Percentiles rank a stretch among this genome's conserved stretches.
These are phyloP conservation scores for Drosophila neotestacea DNA, from an alignment of 2,888 invertebrate genomes.

Conservation along the genomic window DNA sequence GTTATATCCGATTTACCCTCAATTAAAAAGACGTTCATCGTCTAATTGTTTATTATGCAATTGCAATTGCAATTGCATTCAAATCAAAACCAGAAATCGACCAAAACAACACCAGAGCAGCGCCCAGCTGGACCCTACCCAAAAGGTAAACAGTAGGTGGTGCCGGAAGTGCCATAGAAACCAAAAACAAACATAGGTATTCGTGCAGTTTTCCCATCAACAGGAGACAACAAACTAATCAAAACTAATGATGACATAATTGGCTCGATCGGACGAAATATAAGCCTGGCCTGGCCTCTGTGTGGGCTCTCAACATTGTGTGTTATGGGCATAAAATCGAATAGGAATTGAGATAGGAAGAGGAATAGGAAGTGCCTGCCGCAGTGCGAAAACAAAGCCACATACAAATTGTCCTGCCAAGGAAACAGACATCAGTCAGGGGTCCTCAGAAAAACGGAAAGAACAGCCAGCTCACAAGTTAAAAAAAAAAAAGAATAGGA, in stretches of 20 bases:
- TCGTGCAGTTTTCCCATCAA: conserved; percentile 70
- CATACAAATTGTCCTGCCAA: conserved; percentile 56
- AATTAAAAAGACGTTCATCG: conserved; percentile 69
- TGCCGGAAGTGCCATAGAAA: conserved; percentile 79
- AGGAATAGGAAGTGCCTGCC: conserved; percentile 62
- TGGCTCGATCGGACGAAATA: conserved; percentile 66
- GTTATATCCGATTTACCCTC: conserved; percentile 28
- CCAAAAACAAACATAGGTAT: conserved; percentile 48
- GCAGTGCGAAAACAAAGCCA: conserved; percentile 60
- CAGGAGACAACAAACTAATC: conserved; percentile 65
- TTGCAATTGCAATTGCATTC: conserved; percentile 45
- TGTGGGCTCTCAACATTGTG: conserved; percentile 28
- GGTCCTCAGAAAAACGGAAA: conserved; percentile 46
- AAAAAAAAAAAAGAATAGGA: conserved; percentile 23
- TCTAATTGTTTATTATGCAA: conserved; percentile 56
- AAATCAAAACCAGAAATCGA: conserved; percentile 56
- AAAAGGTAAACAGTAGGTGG: conserved; percentile 78
- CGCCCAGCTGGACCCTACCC: conserved; percentile 63
- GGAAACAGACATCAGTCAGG: conserved; percentile 72
- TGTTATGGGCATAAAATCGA: conserved; percentile 38
- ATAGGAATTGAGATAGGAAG: conserved; percentile 44
- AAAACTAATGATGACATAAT: conserved; percentile 82
- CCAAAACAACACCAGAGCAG: conserved; percentile 66
- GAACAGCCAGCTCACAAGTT: conserved; percentile 31
- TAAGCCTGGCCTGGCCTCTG: conserved; percentile 38